These are phyloP conservation scores for Chelon labrosus DNA, from an alignment of 2,797 vertebrate genomes.

Conservation along the genomic window DNA sequence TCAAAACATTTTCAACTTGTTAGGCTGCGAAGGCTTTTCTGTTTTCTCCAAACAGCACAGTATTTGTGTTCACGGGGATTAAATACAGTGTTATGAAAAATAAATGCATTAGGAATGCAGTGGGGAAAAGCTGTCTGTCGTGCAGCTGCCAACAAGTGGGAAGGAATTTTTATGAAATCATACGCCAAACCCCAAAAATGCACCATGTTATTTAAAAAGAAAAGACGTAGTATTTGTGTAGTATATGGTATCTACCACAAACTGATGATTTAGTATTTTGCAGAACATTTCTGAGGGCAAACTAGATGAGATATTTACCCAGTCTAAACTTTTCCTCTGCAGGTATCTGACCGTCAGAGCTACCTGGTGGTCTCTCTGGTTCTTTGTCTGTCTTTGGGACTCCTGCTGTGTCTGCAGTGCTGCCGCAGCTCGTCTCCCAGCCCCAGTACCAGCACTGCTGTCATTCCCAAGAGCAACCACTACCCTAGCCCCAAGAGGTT, in stretches of 20 bases:
- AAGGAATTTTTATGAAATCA: slow-evolving; percentile 9
- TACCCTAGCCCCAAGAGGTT: slow-evolving; percentile 98
- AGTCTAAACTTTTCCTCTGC: slow-evolving; percentile 11
- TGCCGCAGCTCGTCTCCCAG: slow-evolving; percentile 86
- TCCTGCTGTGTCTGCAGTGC: slow-evolving; percentile 93
- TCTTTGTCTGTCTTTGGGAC: slow-evolving; percentile 90
- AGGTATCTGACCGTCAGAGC: slow-evolving; percentile 96
- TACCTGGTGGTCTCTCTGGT: slow-evolving; percentile 93
- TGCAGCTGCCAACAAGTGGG: not conserved
- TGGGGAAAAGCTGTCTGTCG: not conserved
- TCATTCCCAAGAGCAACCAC: slow-evolving; percentile 93
- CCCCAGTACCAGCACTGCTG: slow-evolving; percentile 79
- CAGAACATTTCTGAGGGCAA: not conserved
- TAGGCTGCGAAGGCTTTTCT: not conserved
- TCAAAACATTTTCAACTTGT: not conserved
- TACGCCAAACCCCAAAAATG: not conserved
- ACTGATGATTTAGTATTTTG: not conserved
- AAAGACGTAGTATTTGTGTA: not conserved
- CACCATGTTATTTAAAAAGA: not conserved
- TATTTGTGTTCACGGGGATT: not conserved
- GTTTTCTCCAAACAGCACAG: not conserved
- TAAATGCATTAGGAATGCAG: not conserved
- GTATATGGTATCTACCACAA: not conserved
- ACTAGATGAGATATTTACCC: not conserved
- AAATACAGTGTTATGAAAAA: not conserved